Conservation (phyloP, 1,140 invertebrate species). For the Mesaphorura yosii region DNA sequence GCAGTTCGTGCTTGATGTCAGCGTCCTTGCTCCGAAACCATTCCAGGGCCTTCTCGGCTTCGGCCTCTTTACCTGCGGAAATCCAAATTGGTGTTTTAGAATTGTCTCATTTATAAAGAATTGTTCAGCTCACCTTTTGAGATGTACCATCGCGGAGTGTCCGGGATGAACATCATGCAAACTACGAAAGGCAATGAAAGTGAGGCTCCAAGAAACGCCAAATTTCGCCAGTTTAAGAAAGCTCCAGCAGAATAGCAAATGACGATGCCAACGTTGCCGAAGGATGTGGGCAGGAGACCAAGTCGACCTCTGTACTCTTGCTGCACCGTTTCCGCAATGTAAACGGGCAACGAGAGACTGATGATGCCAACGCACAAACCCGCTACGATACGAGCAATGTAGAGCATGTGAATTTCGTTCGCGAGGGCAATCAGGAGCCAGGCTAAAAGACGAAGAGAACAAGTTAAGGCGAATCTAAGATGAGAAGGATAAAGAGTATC, state of each 20-base stretch:
- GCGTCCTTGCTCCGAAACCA: constrained; percentile 48
- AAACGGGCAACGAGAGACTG: constrained; percentile 73
- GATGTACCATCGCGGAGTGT: constrained; percentile 80
- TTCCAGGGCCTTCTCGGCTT: constrained; percentile 50
- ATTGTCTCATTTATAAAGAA: neutral
- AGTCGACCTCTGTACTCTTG: too few species aligned
- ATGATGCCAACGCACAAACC: constrained; percentile 77
- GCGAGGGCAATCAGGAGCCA: constrained; percentile 67
- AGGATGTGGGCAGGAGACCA: too few species aligned
- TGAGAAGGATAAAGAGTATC: neutral
- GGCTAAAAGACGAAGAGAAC: constrained; percentile 37
- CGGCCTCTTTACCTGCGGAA: constrained; percentile 43
- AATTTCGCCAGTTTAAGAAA: constrained; percentile 61
- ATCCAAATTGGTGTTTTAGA: neutral
- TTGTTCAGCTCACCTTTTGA: constrained; percentile 45
- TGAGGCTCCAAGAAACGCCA: constrained; percentile 61
- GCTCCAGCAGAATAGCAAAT: constrained; percentile 61
- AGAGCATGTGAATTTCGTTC: constrained; percentile 55
- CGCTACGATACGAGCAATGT: constrained; percentile 57
- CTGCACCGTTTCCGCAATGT: too few species aligned
- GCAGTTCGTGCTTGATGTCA: constrained; percentile 51
- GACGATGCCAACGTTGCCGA: too few species aligned
- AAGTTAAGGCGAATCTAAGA: neutral
- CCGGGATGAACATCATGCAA: constrained; percentile 71
- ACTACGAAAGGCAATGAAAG: constrained; percentile 64